Percentiles rank a stretch among this genome's conserved stretches.
Evolutionary conservation across 2,797 vertebrate species (phyloP).

Genomic region (Carapus acus): DNA sequence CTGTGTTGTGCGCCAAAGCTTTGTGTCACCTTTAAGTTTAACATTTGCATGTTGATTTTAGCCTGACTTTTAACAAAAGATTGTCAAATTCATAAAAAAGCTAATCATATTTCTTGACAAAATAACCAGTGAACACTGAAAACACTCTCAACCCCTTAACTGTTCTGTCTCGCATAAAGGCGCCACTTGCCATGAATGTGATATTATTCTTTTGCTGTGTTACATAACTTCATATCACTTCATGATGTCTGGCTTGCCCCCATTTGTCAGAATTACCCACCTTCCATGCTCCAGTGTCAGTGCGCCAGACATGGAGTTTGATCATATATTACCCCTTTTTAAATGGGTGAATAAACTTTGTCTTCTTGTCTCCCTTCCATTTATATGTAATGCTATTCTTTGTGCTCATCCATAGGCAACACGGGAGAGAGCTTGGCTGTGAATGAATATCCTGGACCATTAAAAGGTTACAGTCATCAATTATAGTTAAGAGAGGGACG

Average conservation of each 20-base stretch:
- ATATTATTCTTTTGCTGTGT: constrained; percentile 20
- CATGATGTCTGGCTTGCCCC: constrained; percentile 33
- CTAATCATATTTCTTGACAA: too few species aligned
- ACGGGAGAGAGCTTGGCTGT: constrained; percentile 61
- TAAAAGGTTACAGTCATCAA: constrained; percentile 83
- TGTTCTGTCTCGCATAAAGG: constrained; percentile 2
- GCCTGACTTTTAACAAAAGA: too few species aligned
- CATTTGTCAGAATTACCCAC: constrained; percentile 58
- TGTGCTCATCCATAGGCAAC: constrained; percentile 42
- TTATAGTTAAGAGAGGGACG: constrained; percentile 77
- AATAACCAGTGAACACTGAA: too few species aligned
- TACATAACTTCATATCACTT: constrained; percentile 28
- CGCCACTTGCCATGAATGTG: constrained; percentile 27
- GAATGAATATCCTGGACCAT: constrained; percentile 71
- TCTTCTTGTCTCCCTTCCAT: constrained; percentile 52
- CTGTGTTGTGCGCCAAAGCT: too few species aligned
- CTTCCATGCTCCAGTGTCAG: constrained; percentile 48
- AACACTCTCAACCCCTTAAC: neutral
- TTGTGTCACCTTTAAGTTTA: too few species aligned
- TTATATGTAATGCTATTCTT: constrained; percentile 37
- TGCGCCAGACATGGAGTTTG: constrained; percentile 44
- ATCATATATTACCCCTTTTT: constrained; percentile 67
- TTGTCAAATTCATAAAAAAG: too few species aligned
- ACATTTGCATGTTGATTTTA: too few species aligned
- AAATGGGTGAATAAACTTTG: constrained; percentile 52